Base-by-base conservation (phyloP, 1,140 invertebrate species). In the Drosophila burlai region DNA sequence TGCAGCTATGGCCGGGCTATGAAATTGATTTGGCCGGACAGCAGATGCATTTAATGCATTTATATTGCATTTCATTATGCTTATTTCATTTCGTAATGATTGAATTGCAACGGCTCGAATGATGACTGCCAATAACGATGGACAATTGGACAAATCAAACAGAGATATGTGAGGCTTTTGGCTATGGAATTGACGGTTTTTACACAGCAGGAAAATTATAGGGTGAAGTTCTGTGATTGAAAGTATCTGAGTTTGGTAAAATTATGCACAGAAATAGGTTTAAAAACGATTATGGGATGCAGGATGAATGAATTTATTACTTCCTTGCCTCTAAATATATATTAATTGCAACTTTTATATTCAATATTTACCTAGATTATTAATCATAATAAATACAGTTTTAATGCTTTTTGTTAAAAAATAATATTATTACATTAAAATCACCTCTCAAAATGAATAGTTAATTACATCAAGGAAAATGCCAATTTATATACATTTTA, bases 1-100 rank as follows among this genome's bases (percentile, higher is more conserved):
- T 31, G 47, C 4, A 47, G 26, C 43, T 26, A 54, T 67, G 45
- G 34, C 21, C 55, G 68, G 66, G 54, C 13, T 3, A 29, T 54
- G 72, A 46, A 77, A 76, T 76, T 66, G 61, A 76, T 67, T 81
- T 80, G 78, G 81, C 54, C 61, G 47, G 76, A 52, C 66, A 58
- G 43, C 62, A 64, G 60, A 75, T 75, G 84, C 81, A 84, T 89
- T 89, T 90, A 89, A 89, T 89, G 81, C 80, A 87, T 84, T 87
- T 87, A 87, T 87, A 87, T 77, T 87, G 83, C 79, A 87, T 87
- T 87, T 87, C 72, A 87, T 87, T 87, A 87, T 87, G 83, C 54
- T 87, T 83, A 89, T 89, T 87, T 84, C 74, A 79, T 87, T 87
- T 72, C 67, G 81, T 75, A 81, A 81, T 87, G 85, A 87, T 87